phyloP scores from a whole-genome alignment of 1,140 invertebrate genomes.

The fruit fly (Drosophila melanogaster) region Release_6_plus_ISO1_MT NT_033777.3:23915501-23916000 shows the following conservation, averaged over 20 bases:
- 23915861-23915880: conserved; percentile 6
- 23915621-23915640: conserved; percentile 8
- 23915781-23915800: conserved; percentile 33
- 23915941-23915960: conserved; percentile 61
- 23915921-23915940: conserved; percentile 72
- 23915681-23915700: not conserved
- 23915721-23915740: conserved; percentile 47
- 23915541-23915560: conserved; percentile 77
- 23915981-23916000: not conserved
- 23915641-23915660: not conserved
- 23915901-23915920: conserved; percentile 78
- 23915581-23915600: conserved; percentile 52
- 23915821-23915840: conserved; percentile 63
- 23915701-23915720: conserved; percentile 41
- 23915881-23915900: conserved; percentile 50
- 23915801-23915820: conserved; percentile 40
- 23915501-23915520: conserved; percentile 39
- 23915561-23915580: conserved; percentile 76
- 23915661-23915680: conserved; percentile 13
- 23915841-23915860: conserved; percentile 49
- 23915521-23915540: conserved; percentile 59
- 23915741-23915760: conserved; percentile 73
- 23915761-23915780: conserved; percentile 70
- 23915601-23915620: conserved; percentile 20
- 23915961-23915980: conserved; percentile 34